Evolutionary conservation across 2,797 vertebrate species (phyloP).

Genomic region (Gallinago solitaria): DNA sequence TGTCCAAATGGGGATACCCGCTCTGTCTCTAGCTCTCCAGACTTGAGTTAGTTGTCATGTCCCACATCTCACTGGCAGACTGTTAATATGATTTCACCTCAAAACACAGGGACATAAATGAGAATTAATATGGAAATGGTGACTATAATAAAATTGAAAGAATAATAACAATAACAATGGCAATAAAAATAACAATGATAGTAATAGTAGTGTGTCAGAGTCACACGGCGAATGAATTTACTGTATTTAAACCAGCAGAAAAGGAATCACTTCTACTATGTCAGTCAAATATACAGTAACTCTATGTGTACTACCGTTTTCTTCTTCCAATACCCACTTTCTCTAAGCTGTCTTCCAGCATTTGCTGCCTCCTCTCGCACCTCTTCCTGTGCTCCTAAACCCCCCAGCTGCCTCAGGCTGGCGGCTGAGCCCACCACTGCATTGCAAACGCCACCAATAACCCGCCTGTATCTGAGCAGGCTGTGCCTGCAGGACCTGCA

Average conservation of each 20-base stretch:
- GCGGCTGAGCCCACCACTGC: not conserved
- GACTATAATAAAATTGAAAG: not conserved
- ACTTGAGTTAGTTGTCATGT: not conserved
- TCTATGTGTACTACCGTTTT: not conserved
- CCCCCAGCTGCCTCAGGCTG: not conserved
- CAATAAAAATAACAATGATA: not conserved
- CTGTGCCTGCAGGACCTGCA: not conserved
- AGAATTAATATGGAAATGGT: not conserved
- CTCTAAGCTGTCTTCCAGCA: not conserved
- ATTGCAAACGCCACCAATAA: not conserved
- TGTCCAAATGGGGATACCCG: accelerated
- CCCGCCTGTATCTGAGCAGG: not conserved
- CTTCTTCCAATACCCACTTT: not conserved
- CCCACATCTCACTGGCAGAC: not conserved
- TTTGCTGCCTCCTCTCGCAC: not conserved
- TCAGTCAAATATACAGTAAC: not conserved
- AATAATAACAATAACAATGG: not conserved
- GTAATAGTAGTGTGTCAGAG: not conserved
- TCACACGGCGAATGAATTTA: not conserved
- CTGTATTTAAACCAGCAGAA: not conserved
- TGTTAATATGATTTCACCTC: not conserved
- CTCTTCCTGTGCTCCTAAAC: accelerated
- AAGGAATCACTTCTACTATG: not conserved
- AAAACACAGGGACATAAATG: not conserved
- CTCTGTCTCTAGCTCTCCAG: not conserved